phyloP scores from a whole-genome alignment of 2,797 vertebrate species.

The Podarcis lilfordi region DNA sequence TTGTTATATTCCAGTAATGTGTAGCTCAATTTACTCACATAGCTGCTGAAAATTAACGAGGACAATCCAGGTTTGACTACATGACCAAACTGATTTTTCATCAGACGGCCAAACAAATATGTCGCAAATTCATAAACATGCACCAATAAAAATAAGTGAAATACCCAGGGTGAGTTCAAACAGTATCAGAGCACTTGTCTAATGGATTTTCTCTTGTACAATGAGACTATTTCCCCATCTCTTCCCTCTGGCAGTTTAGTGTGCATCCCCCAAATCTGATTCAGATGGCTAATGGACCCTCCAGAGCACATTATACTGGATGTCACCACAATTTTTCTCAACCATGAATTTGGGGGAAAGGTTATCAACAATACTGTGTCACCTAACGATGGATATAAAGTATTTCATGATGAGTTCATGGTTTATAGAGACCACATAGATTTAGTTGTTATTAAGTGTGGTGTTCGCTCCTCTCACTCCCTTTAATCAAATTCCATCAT shows the following conservation, averaged over 20 bases:
- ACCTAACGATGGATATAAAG: neutral
- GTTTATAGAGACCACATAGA: neutral
- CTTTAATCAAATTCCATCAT: constrained; percentile 37
- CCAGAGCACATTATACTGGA: no score
- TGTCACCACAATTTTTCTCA: neutral
- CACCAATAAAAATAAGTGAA: no score
- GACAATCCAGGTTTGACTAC: neutral
- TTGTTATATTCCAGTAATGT: neutral
- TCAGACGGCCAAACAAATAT: neutral
- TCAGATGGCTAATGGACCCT: no score
- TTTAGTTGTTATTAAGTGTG: neutral
- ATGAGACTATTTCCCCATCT: no score
- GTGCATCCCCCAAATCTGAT: no score
- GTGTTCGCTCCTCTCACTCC: constrained; percentile 3
- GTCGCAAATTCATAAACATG: neutral
- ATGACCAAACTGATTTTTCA: neutral
- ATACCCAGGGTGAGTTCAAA: no score
- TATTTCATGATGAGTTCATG: neutral
- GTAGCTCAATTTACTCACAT: neutral
- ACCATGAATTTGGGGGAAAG: neutral
- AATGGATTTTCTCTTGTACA: no score
- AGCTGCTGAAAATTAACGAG: neutral
- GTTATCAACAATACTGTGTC: neutral
- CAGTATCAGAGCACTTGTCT: no score
- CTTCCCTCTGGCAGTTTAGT: no score